Evolutionary conservation across 2,113 vertebrate species (phyloP).

Genomic region (Sus scrofa): DNA sequence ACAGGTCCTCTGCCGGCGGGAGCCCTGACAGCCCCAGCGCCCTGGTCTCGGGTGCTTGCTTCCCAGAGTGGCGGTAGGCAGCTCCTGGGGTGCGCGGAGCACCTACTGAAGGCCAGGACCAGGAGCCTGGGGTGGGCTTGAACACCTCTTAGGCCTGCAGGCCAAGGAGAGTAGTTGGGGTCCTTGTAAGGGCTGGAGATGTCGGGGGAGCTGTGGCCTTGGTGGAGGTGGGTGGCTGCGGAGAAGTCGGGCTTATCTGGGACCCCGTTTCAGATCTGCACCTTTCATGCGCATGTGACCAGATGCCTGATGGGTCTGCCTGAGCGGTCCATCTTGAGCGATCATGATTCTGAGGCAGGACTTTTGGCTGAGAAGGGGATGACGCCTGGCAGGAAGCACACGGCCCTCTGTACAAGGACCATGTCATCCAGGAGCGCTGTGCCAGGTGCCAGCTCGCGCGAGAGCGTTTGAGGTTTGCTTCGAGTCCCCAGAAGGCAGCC

Average conservation of each 20-base stretch:
- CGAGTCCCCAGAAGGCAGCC: neutral
- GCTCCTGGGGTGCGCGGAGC: neutral
- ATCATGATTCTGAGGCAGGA: neutral
- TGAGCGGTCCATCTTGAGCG: neutral
- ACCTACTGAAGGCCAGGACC: neutral
- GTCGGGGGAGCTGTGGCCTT: neutral
- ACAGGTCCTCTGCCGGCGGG: neutral
- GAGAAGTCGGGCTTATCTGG: neutral
- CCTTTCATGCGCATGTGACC: neutral
- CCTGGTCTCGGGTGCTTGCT: neutral
- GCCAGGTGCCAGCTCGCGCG: neutral
- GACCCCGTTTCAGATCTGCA: neutral
- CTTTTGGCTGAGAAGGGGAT: neutral
- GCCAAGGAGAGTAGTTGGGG: neutral
- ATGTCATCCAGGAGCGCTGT: neutral
- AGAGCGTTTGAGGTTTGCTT: neutral
- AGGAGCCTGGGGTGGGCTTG: neutral
- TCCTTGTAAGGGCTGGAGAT: neutral
- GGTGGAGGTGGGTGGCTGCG: neutral
- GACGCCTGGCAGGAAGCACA: neutral
- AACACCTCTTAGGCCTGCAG: neutral
- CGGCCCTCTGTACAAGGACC: neutral
- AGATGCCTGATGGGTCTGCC: neutral
- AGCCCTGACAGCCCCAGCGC: too few relatives aligned
- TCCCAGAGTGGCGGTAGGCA: neutral